Percentiles rank a stretch among this genome's conserved stretches.
Conservation (phyloP, 2,797 vertebrate genomes). For the Geotrypetes seraphini region DNA sequence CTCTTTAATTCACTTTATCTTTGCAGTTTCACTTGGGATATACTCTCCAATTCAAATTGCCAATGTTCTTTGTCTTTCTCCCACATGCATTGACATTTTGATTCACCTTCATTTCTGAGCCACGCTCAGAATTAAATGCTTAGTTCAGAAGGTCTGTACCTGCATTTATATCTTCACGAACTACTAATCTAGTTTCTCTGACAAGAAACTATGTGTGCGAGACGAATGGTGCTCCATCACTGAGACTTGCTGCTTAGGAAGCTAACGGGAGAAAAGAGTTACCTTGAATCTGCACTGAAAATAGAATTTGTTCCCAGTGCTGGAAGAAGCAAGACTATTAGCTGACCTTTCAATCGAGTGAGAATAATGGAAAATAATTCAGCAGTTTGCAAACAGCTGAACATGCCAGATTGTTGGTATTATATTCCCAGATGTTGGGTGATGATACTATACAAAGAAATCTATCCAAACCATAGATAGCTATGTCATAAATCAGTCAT, state of each 20-base stretch:
- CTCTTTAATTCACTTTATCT: conserved; percentile 1
- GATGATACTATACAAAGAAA: too few relatives aligned
- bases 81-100: conserved; percentile 12
- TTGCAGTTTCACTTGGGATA: not conserved
- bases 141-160: conserved; percentile 2
- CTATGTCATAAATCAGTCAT: too few relatives aligned
- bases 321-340: conserved; percentile 13
- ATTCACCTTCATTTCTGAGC: conserved; percentile 6
- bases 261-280: too few relatives aligned
- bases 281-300: too few relatives aligned
- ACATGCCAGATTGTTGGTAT: not conserved
- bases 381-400: conserved; percentile 9
- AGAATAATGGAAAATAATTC: conserved; percentile 9
- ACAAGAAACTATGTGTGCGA: conserved; percentile 13
- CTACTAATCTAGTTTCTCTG: conserved; percentile 19
- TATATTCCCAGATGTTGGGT: too few relatives aligned
- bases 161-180: conserved; percentile 16
- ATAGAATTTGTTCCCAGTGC: conserved; percentile 1
- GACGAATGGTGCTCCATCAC: not conserved
- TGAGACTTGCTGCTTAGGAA: too few relatives aligned
- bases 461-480: too few relatives aligned
- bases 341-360: conserved; percentile 24
- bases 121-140: conserved; percentile 4
- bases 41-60: not conserved
- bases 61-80: conserved; percentile 1